Base-by-base conservation (phyloP, 1,140 invertebrate genomes). In the Lepidurus apus region DNA sequence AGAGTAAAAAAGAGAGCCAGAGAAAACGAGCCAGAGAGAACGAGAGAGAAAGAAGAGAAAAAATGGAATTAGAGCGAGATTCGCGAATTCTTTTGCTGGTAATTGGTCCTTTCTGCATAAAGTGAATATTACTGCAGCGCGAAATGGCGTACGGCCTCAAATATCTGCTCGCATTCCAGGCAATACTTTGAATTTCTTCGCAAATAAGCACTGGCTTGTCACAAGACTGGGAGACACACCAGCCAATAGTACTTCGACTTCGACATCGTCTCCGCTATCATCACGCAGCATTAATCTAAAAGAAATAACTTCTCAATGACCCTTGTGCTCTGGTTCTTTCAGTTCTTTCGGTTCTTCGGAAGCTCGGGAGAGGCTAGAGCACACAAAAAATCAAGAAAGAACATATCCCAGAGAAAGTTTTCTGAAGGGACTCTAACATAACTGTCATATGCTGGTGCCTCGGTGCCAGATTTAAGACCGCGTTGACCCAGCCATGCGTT, bases 401-500 rank as follows among this genome's bases (percentile, higher is more conserved):
- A 65, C 53, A 7, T 65, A 65, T 65, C 53, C 21, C 17, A 21
- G 17, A 17, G 21, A 65, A 65, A 21, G 17, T 65, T 65, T 13
- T 65, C 53, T 65, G 17, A 65, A 65, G 53, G 21, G 13, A 65
- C 6, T 8, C 53, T 9, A 65, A 65, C 53, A 65, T 65, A 65
- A 65, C 53, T 65, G 53, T 65, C 53, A 65, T 65, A 65, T 65
- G 53, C 53, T 65, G 53, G 53, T 65, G 8, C 53, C 53, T 21
- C 53, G 53, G 17, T 13, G 9, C 53, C 53, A 65, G 53, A 65
- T 65, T 65, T 65, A 65, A 21, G 53, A 65, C 1, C 17, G 21
- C 53, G 53, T 65, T 65, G 53, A 65, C 53, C n/a, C 53, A 65
- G 13, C 53, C 53, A 17, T 65, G 53, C 53, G 53, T 65, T 65